Evolutionary conservation across 2,888 invertebrate genomes (phyloP).

Genomic region (Melanargia galathea): DNA sequence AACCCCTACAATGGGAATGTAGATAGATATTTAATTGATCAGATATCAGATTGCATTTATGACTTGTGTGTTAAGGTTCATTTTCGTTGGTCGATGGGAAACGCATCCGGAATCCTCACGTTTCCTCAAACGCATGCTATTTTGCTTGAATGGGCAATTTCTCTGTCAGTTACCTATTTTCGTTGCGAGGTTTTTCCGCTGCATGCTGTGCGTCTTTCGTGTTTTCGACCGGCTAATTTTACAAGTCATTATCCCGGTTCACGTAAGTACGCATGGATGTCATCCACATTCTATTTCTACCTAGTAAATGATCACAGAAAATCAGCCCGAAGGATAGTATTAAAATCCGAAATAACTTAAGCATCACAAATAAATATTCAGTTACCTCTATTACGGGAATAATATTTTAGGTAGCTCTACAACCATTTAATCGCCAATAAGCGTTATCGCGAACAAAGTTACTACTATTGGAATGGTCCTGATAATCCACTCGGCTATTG

Average conservation of each 20-base stretch:
- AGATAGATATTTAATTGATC: too few relatives aligned
- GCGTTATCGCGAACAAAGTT: constrained; percentile 35
- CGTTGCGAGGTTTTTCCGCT: too few relatives aligned
- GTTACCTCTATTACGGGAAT: background rate
- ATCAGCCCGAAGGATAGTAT: background rate
- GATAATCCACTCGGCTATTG: constrained; percentile 69
- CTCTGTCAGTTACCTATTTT: too few relatives aligned
- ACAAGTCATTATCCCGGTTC: background rate
- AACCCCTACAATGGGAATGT: too few relatives aligned
- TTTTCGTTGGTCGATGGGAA: background rate
- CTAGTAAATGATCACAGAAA: background rate
- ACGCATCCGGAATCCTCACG: background rate
- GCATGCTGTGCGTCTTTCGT: background rate
- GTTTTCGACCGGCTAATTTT: background rate
- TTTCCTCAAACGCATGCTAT: background rate
- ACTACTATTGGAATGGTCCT: constrained; percentile 61
- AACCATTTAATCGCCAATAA: background rate
- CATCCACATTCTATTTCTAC: background rate
- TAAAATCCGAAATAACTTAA: too few relatives aligned
- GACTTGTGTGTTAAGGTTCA: background rate
- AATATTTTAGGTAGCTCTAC: background rate
- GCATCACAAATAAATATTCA: too few relatives aligned
- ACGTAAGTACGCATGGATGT: background rate
- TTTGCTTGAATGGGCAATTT: background rate
- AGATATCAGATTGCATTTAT: too few relatives aligned